A percentile compares a stretch with the other conserved stretches of the same genome.
Evolutionary conservation across 2,797 vertebrate species (phyloP).

Genomic region (Galagoides demidoff): DNA sequence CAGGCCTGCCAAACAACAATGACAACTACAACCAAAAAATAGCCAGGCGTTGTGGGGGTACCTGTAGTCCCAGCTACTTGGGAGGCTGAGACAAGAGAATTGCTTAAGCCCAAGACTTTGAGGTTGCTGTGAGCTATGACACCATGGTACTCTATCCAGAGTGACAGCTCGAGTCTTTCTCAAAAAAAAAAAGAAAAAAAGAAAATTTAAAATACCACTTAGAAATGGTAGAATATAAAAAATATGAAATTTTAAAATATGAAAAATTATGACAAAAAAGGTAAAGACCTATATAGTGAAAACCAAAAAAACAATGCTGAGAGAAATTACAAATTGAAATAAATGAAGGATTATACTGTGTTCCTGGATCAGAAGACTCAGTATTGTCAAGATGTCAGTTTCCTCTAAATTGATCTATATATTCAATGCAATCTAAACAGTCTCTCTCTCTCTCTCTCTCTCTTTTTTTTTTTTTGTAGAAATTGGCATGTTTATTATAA

Average conservation of each 20-base stretch:
- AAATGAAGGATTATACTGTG: not conserved
- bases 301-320: not conserved
- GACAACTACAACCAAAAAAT: too few relatives aligned
- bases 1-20: too few relatives aligned
- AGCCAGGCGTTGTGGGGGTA: too few relatives aligned
- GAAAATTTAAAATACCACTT: not conserved
- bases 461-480: not conserved
- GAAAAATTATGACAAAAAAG: not conserved
- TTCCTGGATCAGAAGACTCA: not conserved
- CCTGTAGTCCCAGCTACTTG: too few relatives aligned
- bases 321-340: not conserved
- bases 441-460: not conserved
- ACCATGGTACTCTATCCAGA: too few relatives aligned
- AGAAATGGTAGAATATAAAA: not conserved
- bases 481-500: not conserved
- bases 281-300: not conserved
- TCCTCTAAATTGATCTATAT: not conserved
- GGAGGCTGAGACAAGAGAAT: too few relatives aligned
- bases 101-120: too few relatives aligned
- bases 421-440: not conserved
- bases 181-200: too few relatives aligned
- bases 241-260: not conserved
- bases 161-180: too few relatives aligned
- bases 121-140: too few relatives aligned
- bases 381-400: not conserved